Conservation (phyloP, 2,797 vertebrate genomes). For the Pelobates cultripes region DNA sequence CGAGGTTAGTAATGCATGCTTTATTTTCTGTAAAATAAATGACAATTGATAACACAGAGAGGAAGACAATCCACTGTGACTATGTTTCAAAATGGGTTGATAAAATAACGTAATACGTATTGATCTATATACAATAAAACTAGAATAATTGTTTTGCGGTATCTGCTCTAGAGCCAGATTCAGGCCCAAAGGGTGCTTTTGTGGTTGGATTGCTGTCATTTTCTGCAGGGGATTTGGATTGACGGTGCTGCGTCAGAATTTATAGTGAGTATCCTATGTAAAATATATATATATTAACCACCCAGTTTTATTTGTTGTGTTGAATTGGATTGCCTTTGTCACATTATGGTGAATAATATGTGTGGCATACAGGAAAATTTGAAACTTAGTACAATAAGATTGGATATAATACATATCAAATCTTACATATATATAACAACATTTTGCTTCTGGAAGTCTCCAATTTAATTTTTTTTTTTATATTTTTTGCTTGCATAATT, state of each 20-base stretch:
- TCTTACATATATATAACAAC: constrained; percentile 30
- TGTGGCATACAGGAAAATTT: constrained; percentile 25
- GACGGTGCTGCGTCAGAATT: constrained; percentile 45
- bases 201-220: constrained; percentile 49
- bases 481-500: constrained; percentile 18
- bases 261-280: constrained; percentile 49
- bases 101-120: constrained; percentile 45
- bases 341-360: constrained; percentile 53
- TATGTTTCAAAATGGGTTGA: constrained; percentile 32
- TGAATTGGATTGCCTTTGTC: constrained; percentile 52
- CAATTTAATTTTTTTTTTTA: constrained; percentile 19
- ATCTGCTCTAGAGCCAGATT: constrained; percentile 19
- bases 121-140: constrained; percentile 46
- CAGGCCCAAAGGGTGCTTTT: constrained; percentile 42
- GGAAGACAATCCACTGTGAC: constrained; percentile 36
- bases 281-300: constrained; percentile 42
- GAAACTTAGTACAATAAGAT: constrained; percentile 31
- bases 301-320: constrained; percentile 31
- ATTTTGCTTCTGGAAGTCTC: constrained; percentile 14
- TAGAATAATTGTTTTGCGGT: constrained; percentile 38
- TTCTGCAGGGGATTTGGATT: constrained; percentile 55
- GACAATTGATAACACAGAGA: constrained; percentile 41
- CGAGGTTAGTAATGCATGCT: constrained; percentile 20
- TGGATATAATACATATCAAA: constrained; percentile 9
- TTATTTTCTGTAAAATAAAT: constrained; percentile 35